Evolutionary conservation across 2,888 invertebrate genomes (phyloP), one percentile per base, ranked within the genome.

Genomic region (Drosophila flavopinicola): DNA sequence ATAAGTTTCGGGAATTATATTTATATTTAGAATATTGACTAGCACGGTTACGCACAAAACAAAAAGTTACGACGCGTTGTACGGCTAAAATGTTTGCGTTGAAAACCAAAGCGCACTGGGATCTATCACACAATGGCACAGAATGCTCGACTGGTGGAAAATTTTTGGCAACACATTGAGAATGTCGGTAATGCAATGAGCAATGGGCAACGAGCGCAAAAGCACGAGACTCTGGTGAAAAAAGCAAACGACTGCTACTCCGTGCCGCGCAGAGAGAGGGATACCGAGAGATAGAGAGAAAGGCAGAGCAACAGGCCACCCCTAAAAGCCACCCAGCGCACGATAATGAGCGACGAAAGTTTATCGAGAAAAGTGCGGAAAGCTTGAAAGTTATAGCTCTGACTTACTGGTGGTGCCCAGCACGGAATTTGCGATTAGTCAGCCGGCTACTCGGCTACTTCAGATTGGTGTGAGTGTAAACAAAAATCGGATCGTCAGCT

Each of bases 61-160:
- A 63, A 35, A 66, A 33, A 48, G 57, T 53, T 51, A 61, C 47
- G 33, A 60, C 33, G 51, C 61, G 54, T 51, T 51, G 33, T 32
- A 75, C 33, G 35, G 65, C 49, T 17, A 75, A 54, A 77, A 80
- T 83, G 42, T 37, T 84, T 74, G 58, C 61, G 24, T 41, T 47
- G 11, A 44, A 64, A 63, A 44, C 23, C 60, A 38, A 48, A 61
- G 49, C 64, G 33, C 53, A 15, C 41, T 42, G 32, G 32, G 45
- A 49, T 47, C 65, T 58, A 61, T 45, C 35, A 60, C 68, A 61
- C 74, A 78, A 74, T 78, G 71, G 61, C 52, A 42, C 49, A 66
- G 57, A 65, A 45, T 60, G 51, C 48, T 66, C 67, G 83, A 80
- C 78, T 79, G 84, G 69, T 71, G 73, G 83, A 83, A 80, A 80